Base-by-base conservation (phyloP, 2,797 vertebrate species). In the Aselliscus stoliczkanus region DNA sequence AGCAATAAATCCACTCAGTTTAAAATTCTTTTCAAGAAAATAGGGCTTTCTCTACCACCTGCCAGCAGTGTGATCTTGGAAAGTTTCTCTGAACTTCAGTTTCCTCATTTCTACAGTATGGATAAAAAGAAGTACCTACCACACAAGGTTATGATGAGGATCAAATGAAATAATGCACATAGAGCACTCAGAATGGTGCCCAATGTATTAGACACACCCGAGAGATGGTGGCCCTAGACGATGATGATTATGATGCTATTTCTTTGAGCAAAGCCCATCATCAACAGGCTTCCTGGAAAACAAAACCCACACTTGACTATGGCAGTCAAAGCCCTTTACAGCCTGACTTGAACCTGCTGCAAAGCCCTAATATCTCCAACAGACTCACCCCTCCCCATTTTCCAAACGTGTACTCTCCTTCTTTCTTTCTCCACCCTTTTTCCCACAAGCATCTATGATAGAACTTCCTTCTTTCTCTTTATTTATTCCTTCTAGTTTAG, bases 21-120 rank as follows among this genome's bases (percentile, higher is more conserved):
- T 86, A 76, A 79, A 93, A 83, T 93, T 88, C 79, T 56, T 62
- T 94, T 86, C 56, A 42, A 86, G 73, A 80, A 93, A 92, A 92
- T 37, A 17, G 11, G 42, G 7, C 34, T 96, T 81, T 73, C 47
- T 70, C 42, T 34, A 88, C 23, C 21, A 5, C 20, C 15, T 7
- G 23, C 44, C 67, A 81, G 10, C 29, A 27, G 1, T 62, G 4
- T 42, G 50, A 42, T 37, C 56, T 81, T 93, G 34, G 60, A 69
- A 94, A 44, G 23, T 64, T 11, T 82, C 42, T 88, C 29, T 58
- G 23, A 83, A 86, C 42, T 69, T 93, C 52, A 27, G 29, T 54
- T 89, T 91, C 52, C 37, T 94, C 54, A 39, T 88, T 29, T 86
- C 20, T 54, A 17, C 13, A 56, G 20, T 64, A 77, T 13, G 11